Evolutionary conservation across 1,140 invertebrate species (phyloP).

Genomic region (Drosophila bifasciata): DNA sequence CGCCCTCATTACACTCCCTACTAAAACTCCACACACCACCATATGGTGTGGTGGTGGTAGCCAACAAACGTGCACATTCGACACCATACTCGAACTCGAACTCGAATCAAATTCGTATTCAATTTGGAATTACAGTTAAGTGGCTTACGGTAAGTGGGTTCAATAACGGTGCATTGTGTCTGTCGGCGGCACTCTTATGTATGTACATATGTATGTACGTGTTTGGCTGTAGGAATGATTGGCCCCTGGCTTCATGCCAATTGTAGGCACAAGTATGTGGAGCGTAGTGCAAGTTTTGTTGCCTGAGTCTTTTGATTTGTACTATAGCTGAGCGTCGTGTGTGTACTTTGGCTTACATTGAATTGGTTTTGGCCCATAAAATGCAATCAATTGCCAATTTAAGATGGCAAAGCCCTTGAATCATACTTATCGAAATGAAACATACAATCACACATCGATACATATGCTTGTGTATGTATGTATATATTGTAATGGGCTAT

Average conservation of each 20-base stretch:
- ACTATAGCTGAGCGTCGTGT: conserved; percentile 29
- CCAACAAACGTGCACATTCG: conserved; percentile 19
- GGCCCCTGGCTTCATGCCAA: conserved; percentile 26
- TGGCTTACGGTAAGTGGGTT: conserved; percentile 65
- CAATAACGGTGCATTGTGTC: conserved; percentile 78
- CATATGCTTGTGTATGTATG: not conserved
- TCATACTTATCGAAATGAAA: conserved; percentile 3
- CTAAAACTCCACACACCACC: too few relatives aligned
- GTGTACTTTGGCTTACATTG: conserved; percentile 45
- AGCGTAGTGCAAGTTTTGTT: conserved; percentile 49
- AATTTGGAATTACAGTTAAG: conserved; percentile 23
- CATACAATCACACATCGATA: conserved; percentile 1
- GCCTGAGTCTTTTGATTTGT: conserved; percentile 73
- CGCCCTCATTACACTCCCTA: conserved; percentile 32
- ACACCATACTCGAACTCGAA: conserved; percentile 24
- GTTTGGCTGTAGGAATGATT: conserved; percentile 13
- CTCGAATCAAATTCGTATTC: conserved; percentile 35
- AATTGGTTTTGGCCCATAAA: conserved; percentile 62
- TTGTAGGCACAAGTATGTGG: conserved; percentile 42
- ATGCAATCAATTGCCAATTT: conserved; percentile 48
- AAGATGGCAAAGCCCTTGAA: conserved; percentile 62
- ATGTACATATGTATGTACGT: not conserved
- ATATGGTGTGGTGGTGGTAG: not conserved
- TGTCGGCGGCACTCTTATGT: conserved; percentile 36
- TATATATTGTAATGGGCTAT: conserved; percentile 9